These are phyloP conservation scores for Alfaro cultratus DNA, from an alignment of 2,797 vertebrate genomes.

Conservation along the genomic window DNA sequence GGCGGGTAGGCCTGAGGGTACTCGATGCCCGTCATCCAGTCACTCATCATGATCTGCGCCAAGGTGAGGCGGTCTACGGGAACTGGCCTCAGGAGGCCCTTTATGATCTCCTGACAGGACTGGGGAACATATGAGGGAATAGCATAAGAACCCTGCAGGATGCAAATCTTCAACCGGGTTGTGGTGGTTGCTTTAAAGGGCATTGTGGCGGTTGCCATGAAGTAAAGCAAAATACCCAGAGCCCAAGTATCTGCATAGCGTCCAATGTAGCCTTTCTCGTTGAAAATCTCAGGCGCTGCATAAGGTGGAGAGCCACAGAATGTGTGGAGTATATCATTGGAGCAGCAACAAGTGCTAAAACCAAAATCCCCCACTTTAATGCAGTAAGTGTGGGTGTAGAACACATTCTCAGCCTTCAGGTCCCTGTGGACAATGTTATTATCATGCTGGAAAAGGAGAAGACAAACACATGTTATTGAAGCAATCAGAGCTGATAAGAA, in stretches of 20 bases:
- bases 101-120: constrained; percentile 73
- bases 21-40: constrained; percentile 73
- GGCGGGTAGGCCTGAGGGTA: constrained; percentile 59
- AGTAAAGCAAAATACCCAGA: constrained; percentile 80
- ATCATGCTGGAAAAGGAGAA: constrained; percentile 74
- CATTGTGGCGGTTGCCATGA: constrained; percentile 76
- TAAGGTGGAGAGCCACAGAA: constrained; percentile 83
- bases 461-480: constrained; percentile 11
- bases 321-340: constrained; percentile 64
- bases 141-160: constrained; percentile 75
- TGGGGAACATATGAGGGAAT: constrained; percentile 69
- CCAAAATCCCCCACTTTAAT: constrained; percentile 85
- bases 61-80: constrained; percentile 70
- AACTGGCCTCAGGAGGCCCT: constrained; percentile 65
- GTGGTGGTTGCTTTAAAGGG: constrained; percentile 75
- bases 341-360: constrained; percentile 72
- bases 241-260: constrained; percentile 78
- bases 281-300: constrained; percentile 81
- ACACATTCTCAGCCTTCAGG: constrained; percentile 83
- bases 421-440: constrained; percentile 82
- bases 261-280: constrained; percentile 69
- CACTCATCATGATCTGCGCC: constrained; percentile 61
- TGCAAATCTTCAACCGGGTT: constrained; percentile 62
- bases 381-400: constrained; percentile 76
- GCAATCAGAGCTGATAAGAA: not conserved